These are phyloP conservation scores for Odobenus rosmarus DNA, from an alignment of 2,113 vertebrate genomes.

Conservation along the genomic window DNA sequence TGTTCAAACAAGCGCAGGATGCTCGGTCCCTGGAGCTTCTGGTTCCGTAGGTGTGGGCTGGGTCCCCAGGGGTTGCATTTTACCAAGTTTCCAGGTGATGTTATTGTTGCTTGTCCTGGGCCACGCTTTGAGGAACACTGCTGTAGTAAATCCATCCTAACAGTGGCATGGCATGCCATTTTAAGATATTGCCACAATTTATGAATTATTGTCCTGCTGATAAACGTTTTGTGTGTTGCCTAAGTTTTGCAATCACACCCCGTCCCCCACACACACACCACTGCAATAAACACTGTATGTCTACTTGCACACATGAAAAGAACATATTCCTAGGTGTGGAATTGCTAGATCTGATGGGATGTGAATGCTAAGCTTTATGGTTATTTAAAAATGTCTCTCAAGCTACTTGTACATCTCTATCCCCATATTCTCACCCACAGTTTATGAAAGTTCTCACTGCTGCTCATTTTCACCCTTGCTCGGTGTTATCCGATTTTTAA, in stretches of 20 bases:
- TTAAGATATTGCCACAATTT: not conserved
- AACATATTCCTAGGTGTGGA: not conserved
- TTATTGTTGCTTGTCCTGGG: not conserved
- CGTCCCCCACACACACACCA: not conserved
- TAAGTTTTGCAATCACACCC: not conserved
- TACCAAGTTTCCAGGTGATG: not conserved
- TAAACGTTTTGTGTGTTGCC: not conserved
- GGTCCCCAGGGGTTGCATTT: not conserved
- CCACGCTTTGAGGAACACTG: not conserved
- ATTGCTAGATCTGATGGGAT: not conserved
- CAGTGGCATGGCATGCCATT: not conserved
- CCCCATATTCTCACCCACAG: not conserved
- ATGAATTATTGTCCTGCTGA: not conserved
- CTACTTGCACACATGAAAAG: not conserved
- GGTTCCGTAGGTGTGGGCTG: not conserved
- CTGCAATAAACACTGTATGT: too few relatives aligned
- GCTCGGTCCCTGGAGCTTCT: not conserved
- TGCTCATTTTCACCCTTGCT: not conserved
- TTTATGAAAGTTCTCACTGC: not conserved
- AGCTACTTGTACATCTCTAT: fast-evolving
- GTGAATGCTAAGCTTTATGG: not conserved
- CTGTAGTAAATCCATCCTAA: not conserved
- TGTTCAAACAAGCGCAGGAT: not conserved
- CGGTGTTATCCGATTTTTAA: not conserved
- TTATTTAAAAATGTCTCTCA: not conserved